Evolutionary conservation across 2,113 vertebrate species (phyloP), one percentile per base, ranked within the genome.

Genomic region (Donacobius atricapilla): DNA sequence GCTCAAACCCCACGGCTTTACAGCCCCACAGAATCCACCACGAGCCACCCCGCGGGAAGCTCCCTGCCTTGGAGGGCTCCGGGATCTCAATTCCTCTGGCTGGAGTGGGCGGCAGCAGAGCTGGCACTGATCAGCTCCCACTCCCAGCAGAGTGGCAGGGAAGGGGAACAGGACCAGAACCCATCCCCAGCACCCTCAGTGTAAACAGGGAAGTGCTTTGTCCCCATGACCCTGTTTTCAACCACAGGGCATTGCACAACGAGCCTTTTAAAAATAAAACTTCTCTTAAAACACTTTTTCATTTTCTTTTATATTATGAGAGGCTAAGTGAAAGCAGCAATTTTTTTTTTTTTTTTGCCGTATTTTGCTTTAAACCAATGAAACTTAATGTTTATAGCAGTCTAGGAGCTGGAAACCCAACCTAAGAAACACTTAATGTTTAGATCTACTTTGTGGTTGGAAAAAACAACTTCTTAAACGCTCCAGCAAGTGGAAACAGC

Each of bases 361-460:
- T 68, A 50, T 91, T 95, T 94, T 93, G 54, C 47, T 97, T 96
- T 90, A 94, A 95, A 96, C 97, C 86, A 87, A 94, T 50, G 91
- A 84, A 97, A 97, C 91, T 92, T 97, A 97, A 97, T 93, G 97
- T 97, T 98, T 97, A 97, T 94, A 98, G 95, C 89, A 95, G 94
- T 80, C 94, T 69, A 89, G 97, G 94, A 98, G 97, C 95, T 98
- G 97, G 96, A 97, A 98, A 98, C 94, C 95, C 96, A 92, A 96
- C 95, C 97, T 95, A 96, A 98, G 97, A 97, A 98, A 97, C 93
- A 70, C 94, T 98, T 98, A 97, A 97, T 97, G 97, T 98, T 98
- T 98, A 98, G 98, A 98, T 98, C 96, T 96, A 97, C 97, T 98
- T 98, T 98, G 98, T 96, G 98, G 98, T 98, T 97, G 98, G 98